Percentiles rank a stretch among this genome's conserved stretches.
Conservation (phyloP, 2,888 invertebrate genomes). For the Ophion slaviceki region DNA sequence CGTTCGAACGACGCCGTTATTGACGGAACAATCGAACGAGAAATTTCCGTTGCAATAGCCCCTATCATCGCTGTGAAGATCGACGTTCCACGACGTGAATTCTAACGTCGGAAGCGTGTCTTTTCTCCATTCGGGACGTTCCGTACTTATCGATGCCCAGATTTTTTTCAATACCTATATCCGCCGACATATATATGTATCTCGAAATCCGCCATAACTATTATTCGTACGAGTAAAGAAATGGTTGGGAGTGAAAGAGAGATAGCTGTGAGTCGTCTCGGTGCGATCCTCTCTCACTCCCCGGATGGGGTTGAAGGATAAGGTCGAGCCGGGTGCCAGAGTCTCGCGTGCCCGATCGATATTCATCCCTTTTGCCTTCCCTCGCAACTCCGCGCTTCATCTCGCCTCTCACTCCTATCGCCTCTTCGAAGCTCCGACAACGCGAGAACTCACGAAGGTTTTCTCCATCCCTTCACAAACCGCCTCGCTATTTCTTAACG, state of each 20-base stretch:
- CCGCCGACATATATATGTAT: background rate
- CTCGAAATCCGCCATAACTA: constrained; percentile 20
- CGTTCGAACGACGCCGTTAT: too few relatives aligned
- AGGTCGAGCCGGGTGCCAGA: constrained; percentile 44
- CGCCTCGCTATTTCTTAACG: constrained; percentile 6
- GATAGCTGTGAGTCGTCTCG: constrained; percentile 44
- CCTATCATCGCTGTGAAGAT: too few relatives aligned
- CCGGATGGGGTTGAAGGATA: constrained; percentile 32
- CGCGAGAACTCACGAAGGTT: constrained; percentile 27
- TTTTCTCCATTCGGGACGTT: too few relatives aligned
- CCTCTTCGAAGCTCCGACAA: background rate
- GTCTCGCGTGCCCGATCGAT: constrained; percentile 59
- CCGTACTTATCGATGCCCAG: too few relatives aligned
- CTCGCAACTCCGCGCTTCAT: constrained; percentile 8
- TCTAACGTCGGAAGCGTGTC: too few relatives aligned
- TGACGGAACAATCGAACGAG: too few relatives aligned
- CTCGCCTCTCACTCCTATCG: constrained; percentile 1
- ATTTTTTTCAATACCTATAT: background rate
- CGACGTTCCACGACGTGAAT: too few relatives aligned
- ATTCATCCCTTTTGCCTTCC: constrained; percentile 46
- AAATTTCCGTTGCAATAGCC: too few relatives aligned
- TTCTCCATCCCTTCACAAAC: constrained; percentile 9
- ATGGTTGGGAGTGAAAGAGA: constrained; percentile 28
- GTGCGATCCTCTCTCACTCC: constrained; percentile 32
- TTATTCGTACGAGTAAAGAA: constrained; percentile 42